Evolutionary conservation across 2,888 invertebrate genomes (phyloP).

Genomic region (Doris montereyensis): DNA sequence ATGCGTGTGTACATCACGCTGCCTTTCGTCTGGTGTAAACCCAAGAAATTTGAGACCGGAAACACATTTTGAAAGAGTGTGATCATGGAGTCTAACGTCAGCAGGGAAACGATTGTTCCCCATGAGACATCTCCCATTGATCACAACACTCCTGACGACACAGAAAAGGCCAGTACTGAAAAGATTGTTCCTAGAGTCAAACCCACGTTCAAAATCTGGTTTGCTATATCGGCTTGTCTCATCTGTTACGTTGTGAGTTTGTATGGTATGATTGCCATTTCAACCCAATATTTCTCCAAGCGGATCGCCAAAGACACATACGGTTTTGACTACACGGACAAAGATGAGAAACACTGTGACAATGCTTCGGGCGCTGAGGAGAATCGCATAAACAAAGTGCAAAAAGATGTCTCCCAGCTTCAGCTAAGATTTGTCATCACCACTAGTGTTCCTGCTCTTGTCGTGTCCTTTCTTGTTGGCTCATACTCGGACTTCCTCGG

Average conservation of each 20-base stretch:
- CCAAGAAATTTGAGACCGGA: too few relatives aligned
- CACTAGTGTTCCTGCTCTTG: conserved; percentile 23
- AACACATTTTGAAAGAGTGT: too few relatives aligned
- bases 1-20: too few relatives aligned
- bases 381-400: conserved; percentile 16
- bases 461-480: conserved; percentile 33
- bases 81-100: too few relatives aligned
- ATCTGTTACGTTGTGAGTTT: conserved; percentile 24
- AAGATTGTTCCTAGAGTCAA: too few relatives aligned
- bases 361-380: neutral
- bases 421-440: neutral
- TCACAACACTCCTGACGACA: too few relatives aligned
- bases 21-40: too few relatives aligned
- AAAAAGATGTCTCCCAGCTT: conserved; percentile 15
- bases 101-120: too few relatives aligned
- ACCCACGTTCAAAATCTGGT: too few relatives aligned
- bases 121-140: too few relatives aligned
- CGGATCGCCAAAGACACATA: conserved; percentile 26
- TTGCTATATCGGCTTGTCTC: neutral
- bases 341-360: neutral
- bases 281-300: conserved; percentile 33
- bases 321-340: neutral
- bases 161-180: too few relatives aligned
- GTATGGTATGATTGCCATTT: neutral
- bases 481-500: conserved; percentile 39